A percentile compares a stretch with the other conserved stretches of the same genome.
Evolutionary conservation across 2,797 vertebrate species (phyloP).

Genomic region (Rhinophrynus dorsalis): DNA sequence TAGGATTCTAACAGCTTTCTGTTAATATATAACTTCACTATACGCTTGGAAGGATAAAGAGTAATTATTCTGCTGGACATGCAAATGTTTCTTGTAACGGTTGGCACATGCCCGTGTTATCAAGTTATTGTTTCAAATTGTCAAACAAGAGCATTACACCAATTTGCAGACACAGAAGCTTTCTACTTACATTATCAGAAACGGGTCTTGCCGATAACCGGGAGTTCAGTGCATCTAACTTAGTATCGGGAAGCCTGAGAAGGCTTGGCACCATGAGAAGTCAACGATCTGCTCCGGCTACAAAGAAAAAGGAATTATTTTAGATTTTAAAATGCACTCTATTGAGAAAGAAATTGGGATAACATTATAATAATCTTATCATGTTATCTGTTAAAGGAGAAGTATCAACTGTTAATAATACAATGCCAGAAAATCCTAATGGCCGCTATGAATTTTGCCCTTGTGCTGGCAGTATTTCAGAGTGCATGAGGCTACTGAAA

Average conservation of each 20-base stretch:
- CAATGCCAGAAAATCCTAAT: too few relatives aligned
- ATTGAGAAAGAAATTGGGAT: too few relatives aligned
- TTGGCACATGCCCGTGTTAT: not conserved
- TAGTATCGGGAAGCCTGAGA: conserved; percentile 46
- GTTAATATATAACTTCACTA: conserved; percentile 19
- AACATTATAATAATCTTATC: too few relatives aligned
- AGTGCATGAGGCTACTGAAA: too few relatives aligned
- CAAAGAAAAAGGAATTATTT: conserved; percentile 23
- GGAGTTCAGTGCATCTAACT: conserved; percentile 53
- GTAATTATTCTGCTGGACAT: not conserved
- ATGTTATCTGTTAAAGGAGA: too few relatives aligned
- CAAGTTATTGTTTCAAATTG: not conserved
- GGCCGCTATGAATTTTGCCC: too few relatives aligned
- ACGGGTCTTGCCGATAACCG: conserved; percentile 33
- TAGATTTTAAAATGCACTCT: too few relatives aligned
- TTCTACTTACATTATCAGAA: conserved; percentile 52
- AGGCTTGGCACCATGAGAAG: conserved; percentile 52
- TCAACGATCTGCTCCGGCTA: conserved; percentile 55
- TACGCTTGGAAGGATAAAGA: not conserved
- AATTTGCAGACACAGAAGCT: conserved; percentile 4
- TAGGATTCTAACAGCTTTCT: not conserved
- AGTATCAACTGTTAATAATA: too few relatives aligned
- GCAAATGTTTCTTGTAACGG: not conserved
- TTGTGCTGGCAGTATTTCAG: too few relatives aligned
- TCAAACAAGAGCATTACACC: not conserved